Percentiles rank a stretch among this genome's conserved stretches.
phyloP scores from a whole-genome alignment of 2,797 vertebrate species.

The Mormyrus proboscirostris region DNA sequence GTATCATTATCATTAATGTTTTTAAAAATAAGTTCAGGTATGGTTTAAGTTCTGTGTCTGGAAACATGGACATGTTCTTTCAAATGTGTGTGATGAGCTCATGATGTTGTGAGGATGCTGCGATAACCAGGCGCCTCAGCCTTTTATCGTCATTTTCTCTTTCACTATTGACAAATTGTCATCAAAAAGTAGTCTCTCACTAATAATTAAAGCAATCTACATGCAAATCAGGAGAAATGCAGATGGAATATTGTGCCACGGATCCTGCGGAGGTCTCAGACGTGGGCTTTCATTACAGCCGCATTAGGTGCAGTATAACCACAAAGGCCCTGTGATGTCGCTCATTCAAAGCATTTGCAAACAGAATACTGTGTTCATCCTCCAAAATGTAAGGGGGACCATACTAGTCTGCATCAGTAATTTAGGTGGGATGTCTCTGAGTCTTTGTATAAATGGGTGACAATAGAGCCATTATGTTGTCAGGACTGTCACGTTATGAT shows the following conservation, averaged over 20 bases:
- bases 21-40: background rate
- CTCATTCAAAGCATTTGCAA: conserved; percentile 12
- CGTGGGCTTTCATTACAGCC: conserved; percentile 34
- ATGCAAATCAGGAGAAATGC: conserved; percentile 68
- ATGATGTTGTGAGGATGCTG: conserved; percentile 31
- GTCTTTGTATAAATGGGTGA: conserved; percentile 34
- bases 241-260: conserved; percentile 52
- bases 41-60: background rate
- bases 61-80: background rate
- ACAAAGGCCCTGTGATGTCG: conserved; percentile 8
- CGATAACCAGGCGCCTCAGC: conserved; percentile 53
- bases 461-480: conserved; percentile 44
- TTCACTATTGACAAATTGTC: conserved; percentile 65
- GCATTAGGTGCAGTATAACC: conserved; percentile 25
- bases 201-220: conserved; percentile 74
- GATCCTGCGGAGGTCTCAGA: conserved; percentile 36
- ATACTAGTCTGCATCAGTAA: conserved; percentile 32
- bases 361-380: background rate
- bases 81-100: background rate
- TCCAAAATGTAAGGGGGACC: conserved; percentile 1
- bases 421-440: conserved; percentile 24
- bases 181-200: conserved; percentile 65
- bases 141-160: conserved; percentile 66
- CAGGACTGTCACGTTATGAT: conserved; percentile 26
- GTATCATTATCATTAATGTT: background rate